Conservation (phyloP, 2,888 invertebrate species). For the Diploptera punctata region DNA sequence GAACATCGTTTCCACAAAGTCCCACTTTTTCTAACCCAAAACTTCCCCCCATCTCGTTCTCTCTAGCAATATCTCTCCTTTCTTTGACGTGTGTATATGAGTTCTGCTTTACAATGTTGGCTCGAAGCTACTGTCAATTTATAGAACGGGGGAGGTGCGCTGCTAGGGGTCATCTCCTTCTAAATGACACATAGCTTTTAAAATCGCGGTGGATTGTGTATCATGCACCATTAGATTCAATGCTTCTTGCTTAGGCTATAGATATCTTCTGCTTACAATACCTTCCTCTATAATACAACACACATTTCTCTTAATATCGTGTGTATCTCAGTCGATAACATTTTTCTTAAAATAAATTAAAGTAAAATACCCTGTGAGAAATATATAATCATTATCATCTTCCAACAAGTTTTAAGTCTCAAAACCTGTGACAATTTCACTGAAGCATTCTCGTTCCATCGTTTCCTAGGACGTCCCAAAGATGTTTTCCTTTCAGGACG, state of each 20-base stretch:
- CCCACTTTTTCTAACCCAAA: background rate
- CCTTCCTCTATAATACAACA: too few relatives aligned
- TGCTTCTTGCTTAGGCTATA: background rate
- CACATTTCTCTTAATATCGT: too few relatives aligned
- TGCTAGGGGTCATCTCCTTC: background rate
- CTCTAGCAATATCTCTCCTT: background rate
- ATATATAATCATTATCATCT: too few relatives aligned
- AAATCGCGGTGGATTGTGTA: background rate
- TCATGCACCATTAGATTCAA: background rate
- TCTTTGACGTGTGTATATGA: background rate
- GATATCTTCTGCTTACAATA: too few relatives aligned
- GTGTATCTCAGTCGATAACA: too few relatives aligned
- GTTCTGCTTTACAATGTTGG: background rate
- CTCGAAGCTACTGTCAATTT: background rate
- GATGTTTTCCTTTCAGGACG: too few relatives aligned
- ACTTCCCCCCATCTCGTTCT: background rate
- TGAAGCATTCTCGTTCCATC: too few relatives aligned
- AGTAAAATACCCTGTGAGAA: too few relatives aligned
- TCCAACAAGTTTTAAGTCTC: too few relatives aligned
- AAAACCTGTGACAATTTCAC: too few relatives aligned
- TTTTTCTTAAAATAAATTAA: too few relatives aligned
- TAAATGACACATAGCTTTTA: background rate
- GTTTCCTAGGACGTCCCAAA: too few relatives aligned
- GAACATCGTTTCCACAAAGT: conserved; percentile 1
- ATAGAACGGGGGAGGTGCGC: background rate